Evolutionary conservation across 2,797 vertebrate species (phyloP), one percentile per base, ranked within the genome.

Genomic region (Prunella strophiata): DNA sequence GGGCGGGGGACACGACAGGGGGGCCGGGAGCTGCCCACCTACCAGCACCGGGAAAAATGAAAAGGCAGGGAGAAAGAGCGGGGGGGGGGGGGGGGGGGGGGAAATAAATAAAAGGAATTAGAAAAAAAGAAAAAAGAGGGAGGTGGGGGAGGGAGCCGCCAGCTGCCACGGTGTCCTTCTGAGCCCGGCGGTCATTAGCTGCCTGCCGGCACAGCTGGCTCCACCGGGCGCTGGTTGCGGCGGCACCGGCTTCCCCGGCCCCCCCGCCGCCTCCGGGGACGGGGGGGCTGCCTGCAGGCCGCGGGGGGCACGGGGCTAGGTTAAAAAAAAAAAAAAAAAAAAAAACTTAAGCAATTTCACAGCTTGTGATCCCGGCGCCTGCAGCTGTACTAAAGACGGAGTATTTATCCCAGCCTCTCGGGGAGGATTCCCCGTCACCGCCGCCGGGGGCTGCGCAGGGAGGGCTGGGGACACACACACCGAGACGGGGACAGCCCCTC

Each of bases 151-250:
- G 89, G 91, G 94, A 89, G 90, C 95, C 94, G 95, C 97, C 97
- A 97, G 97, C 97, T 98, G 97, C 97, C 97, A 96, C 97, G 71
- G 96, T 97, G 97, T 97, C 97, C 97, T 97, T 97, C 97, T 97
- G 97, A 93, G 96, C 96, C 97, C 98, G 96, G 88, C 93, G 96
- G 98, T 98, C 97, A 97, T 97, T 97, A 97, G 98, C 97, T 97
- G 97, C 96, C 97, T 97, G 97, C 97, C 97, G 96, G 97, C 96
- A 97, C 97, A 98, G 97, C 97, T 97, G 97, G 97, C 96, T 97
- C 94, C 75, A 96, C 89, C 93, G 97, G 95, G 95, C 93, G 96
- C 97, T 66, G 87, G 68, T 63, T 18, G 68, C 81, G 67, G 79
- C 63, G 22, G 36, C 61, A 74, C 45, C 51, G 72, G 67, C 51